These are phyloP conservation scores for Hymenochirus boettgeri DNA, from an alignment of 2,113 vertebrate genomes.

Conservation along the genomic window DNA sequence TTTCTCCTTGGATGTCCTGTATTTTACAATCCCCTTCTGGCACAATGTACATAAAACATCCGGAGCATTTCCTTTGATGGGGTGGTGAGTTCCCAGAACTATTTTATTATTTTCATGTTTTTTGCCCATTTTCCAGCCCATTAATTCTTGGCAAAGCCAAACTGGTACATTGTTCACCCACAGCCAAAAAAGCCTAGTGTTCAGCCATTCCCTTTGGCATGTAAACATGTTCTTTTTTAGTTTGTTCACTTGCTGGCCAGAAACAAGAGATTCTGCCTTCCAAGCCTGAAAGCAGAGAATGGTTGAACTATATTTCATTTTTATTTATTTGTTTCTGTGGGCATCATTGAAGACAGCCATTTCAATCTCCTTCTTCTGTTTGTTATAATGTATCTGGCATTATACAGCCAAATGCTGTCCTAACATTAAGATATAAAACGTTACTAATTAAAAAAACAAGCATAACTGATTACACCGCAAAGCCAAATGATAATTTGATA, in stretches of 20 bases:
- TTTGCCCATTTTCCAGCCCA: slow-evolving; percentile 30
- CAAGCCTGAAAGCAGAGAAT: background rate
- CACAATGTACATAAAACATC: slow-evolving; percentile 10
- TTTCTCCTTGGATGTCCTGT: background rate
- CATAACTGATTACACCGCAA: slow-evolving; percentile 1
- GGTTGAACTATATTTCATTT: background rate
- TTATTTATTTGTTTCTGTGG: slow-evolving; percentile 1
- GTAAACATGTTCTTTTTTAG: slow-evolving; percentile 33
- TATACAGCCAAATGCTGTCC: background rate
- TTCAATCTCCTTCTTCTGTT: background rate
- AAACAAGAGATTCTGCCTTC: slow-evolving; percentile 3
- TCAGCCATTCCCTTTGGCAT: slow-evolving; percentile 5
- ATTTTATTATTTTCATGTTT: slow-evolving; percentile 14
- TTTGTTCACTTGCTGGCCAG: slow-evolving; percentile 12
- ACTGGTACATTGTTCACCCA: slow-evolving; percentile 32
- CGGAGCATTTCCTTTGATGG: slow-evolving; percentile 14
- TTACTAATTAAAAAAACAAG: background rate
- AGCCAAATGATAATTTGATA: slow-evolving; percentile 23
- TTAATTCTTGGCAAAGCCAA: slow-evolving; percentile 29
- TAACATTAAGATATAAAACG: background rate
- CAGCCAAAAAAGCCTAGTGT: slow-evolving; percentile 15
- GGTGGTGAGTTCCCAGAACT: background rate
- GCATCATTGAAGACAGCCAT: background rate
- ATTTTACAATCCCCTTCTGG: background rate
- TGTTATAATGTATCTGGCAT: background rate